Evolutionary conservation across 1,140 invertebrate species (phyloP), one percentile per base, ranked within the genome.

Genomic region (Cheumatopsyche charites): DNA sequence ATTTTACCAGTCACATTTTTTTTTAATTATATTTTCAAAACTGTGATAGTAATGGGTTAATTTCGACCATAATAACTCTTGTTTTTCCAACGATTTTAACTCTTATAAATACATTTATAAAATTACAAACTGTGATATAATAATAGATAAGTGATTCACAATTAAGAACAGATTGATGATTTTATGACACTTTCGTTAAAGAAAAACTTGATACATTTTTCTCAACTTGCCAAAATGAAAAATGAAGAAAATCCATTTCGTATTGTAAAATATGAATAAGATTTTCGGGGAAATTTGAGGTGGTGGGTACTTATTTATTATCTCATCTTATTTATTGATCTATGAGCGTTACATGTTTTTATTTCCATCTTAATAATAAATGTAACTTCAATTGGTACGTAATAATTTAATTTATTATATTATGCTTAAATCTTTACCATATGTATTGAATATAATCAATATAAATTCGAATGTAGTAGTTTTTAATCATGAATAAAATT

Each of bases 271-370:
- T 23, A 58, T 58, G 2, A 21, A 58, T 45, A 43, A n/a, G 19
- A 45, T 45, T 45, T 66, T 55, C 26, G 29, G 26, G 66, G 66
- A n/a, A 68, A 68, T 55, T 17, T 55, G 13, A 12, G 66, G 66
- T 68, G 66, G 17, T 6, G 66, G 63, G 66, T 55, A 29, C 43
- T 26, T n/a, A 67, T 29, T 67, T 55, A 68, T 68, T 68, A n/a
- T n/a, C 15, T 67, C 12, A 19, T 42, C 17, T 7, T 65, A 42
- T 65, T 65, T 42, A 65, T 65, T 65, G n/a, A 6, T 12, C 13
- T 17, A 36, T 19, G 29, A n/a, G 1, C 21, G 23, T 23, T 65
- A 11, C 21, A 21, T 42, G 17, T 65, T 42, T 4, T 42, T 42
- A 65, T 65, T 65, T 19, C 17, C 13, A 29, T 62, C 26, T 62